Evolutionary conservation across 2,113 vertebrate species (phyloP).

Genomic region (Platichthys flesus): DNA sequence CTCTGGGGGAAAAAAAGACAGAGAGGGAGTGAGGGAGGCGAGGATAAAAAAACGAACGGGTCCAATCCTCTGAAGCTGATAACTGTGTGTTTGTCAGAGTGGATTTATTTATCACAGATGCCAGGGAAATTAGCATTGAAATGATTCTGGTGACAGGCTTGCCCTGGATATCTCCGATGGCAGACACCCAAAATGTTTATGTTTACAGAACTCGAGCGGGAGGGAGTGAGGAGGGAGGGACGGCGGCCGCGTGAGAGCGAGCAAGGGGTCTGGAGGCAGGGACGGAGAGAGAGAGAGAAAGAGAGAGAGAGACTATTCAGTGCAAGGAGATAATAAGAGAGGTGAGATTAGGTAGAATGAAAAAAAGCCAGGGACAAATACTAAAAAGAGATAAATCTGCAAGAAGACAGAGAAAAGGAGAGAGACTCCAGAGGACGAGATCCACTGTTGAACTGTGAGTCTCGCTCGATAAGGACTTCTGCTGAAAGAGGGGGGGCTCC

Average conservation of each 20-base stretch:
- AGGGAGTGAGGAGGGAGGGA: constrained; percentile 15
- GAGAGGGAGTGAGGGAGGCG: neutral
- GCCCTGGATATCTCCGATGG: constrained; percentile 64
- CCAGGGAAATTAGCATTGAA: constrained; percentile 80
- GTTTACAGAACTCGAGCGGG: constrained; percentile 64
- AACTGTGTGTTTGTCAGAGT: constrained; percentile 74
- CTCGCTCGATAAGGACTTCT: constrained; percentile 63
- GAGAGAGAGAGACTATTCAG: constrained; percentile 21
- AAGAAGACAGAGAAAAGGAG: constrained; percentile 42
- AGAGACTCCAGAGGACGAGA: constrained; percentile 43
- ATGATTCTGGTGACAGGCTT: constrained; percentile 75
- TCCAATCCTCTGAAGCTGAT: constrained; percentile 72
- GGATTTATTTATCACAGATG: constrained; percentile 77
- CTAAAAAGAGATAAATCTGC: constrained; percentile 57
- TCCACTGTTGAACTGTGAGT: constrained; percentile 63
- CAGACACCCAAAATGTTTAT: constrained; percentile 76
- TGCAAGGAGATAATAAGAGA: constrained; percentile 45
- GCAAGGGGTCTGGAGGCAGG: neutral
- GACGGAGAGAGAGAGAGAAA: neutral
- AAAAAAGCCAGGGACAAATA: constrained; percentile 39
- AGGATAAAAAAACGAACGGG: neutral
- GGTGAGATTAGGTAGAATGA: constrained; percentile 55
- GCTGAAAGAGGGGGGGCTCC: constrained; percentile 40
- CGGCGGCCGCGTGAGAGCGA: neutral
- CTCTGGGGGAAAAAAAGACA: constrained; percentile 23